These are phyloP conservation scores for Frankliniella fusca DNA, from an alignment of 2,888 invertebrate species.

Conservation along the genomic window DNA sequence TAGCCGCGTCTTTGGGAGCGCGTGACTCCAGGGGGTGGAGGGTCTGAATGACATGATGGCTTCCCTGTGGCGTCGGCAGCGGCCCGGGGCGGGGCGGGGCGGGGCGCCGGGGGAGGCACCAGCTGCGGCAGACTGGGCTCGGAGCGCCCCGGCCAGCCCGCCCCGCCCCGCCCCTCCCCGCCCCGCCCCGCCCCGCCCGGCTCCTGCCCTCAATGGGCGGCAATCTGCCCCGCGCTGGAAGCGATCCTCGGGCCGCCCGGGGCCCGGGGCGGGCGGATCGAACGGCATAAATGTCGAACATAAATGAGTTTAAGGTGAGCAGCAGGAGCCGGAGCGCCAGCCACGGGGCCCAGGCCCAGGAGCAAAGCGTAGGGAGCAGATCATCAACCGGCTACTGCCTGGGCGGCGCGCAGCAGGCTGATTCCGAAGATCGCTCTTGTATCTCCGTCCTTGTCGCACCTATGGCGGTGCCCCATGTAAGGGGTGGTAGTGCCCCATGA, in stretches of 20 bases:
- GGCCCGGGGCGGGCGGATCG: not conserved
- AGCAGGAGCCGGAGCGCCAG: no score
- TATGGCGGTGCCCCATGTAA: no score
- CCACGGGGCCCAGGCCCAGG: no score
- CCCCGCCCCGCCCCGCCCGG: not conserved
- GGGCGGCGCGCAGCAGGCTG: no score
- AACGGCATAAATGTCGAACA: no score
- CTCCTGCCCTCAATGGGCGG: not conserved
- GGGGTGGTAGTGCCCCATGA: no score
- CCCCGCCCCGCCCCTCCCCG: not conserved
- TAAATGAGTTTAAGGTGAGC: no score
- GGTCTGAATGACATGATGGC: not conserved
- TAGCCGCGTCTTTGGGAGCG: not conserved
- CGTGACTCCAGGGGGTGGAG: not conserved
- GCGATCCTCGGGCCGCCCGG: not conserved
- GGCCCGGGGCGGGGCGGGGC: not conserved
- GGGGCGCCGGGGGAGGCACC: not conserved
- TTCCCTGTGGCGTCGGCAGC: not conserved
- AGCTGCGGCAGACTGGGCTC: not conserved
- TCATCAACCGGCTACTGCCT: no score
- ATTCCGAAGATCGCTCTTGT: no score
- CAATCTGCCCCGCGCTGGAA: not conserved
- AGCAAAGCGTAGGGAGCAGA: no score
- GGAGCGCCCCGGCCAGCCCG: not conserved
- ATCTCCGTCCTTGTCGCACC: no score